phyloP scores from a whole-genome alignment of 2,797 vertebrate species.

The Smutsia temminckii region DNA sequence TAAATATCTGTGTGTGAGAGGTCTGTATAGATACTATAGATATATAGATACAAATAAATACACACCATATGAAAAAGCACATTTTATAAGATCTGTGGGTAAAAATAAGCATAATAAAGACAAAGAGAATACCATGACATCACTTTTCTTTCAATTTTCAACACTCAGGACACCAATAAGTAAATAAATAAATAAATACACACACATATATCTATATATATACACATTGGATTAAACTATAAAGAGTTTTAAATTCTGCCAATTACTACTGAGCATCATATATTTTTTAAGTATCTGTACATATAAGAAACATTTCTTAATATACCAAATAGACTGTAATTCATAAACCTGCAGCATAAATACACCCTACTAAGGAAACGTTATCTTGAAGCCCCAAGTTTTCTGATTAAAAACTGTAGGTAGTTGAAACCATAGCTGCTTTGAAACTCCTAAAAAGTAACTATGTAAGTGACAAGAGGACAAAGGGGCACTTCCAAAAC shows the following conservation, averaged over 20 bases:
- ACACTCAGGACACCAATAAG: background rate
- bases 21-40: background rate
- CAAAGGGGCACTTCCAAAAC: conserved; percentile 47
- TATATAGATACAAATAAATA: background rate
- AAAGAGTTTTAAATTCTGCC: conserved; percentile 42
- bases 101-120: conserved; percentile 11
- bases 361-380: background rate
- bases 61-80: background rate
- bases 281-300: conserved; percentile 47
- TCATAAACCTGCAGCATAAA: conserved; percentile 52
- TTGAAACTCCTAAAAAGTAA: conserved; percentile 55
- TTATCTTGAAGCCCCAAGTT: conserved; percentile 52
- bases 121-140: background rate
- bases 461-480: background rate
- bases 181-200: conserved; percentile 47
- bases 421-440: conserved; percentile 38
- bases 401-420: conserved; percentile 34
- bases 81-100: background rate
- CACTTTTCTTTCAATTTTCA: conserved; percentile 27
- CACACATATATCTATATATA: too few species aligned
- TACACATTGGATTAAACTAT: background rate
- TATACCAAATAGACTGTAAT: conserved; percentile 57
- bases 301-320: conserved; percentile 48
- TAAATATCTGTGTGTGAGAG: background rate
- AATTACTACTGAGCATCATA: background rate